Evolutionary conservation across 2,113 vertebrate genomes (phyloP).

Genomic region (Myxocyprinus asiaticus): DNA sequence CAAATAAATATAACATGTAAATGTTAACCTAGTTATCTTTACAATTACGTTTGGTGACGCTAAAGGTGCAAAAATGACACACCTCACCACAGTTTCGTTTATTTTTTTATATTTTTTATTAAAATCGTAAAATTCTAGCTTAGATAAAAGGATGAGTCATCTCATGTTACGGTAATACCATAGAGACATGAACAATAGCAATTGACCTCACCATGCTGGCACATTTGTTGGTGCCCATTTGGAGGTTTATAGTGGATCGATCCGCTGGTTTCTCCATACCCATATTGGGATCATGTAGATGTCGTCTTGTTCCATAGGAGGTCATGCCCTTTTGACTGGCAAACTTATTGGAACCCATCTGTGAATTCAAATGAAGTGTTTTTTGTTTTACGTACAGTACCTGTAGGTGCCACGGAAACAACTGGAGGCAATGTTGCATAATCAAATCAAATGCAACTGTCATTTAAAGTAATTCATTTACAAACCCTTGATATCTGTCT

Average conservation of each 20-base stretch:
- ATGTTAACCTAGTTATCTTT: too few species aligned
- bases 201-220: constrained; percentile 82
- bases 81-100: too few species aligned
- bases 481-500: background rate
- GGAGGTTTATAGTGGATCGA: constrained; percentile 89
- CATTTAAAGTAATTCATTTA: too few species aligned
- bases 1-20: too few species aligned
- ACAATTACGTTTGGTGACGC: too few species aligned
- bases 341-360: constrained; percentile 95
- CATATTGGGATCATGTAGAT: constrained; percentile 88
- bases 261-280: constrained; percentile 85
- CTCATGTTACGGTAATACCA: too few species aligned
- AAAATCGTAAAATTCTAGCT: too few species aligned
- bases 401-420: too few species aligned
- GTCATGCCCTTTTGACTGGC: constrained; percentile 96
- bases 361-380: background rate
- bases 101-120: too few species aligned
- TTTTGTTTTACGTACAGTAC: background rate
- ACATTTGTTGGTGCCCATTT: constrained; percentile 95
- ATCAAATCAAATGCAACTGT: too few species aligned
- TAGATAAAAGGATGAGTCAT: background rate
- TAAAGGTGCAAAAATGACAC: too few species aligned
- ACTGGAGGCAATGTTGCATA: too few species aligned
- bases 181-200: background rate
- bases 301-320: constrained; percentile 87